phyloP scores from a whole-genome alignment of 1,140 invertebrate genomes.

The Bursaphelenchus mucronatus region DNA sequence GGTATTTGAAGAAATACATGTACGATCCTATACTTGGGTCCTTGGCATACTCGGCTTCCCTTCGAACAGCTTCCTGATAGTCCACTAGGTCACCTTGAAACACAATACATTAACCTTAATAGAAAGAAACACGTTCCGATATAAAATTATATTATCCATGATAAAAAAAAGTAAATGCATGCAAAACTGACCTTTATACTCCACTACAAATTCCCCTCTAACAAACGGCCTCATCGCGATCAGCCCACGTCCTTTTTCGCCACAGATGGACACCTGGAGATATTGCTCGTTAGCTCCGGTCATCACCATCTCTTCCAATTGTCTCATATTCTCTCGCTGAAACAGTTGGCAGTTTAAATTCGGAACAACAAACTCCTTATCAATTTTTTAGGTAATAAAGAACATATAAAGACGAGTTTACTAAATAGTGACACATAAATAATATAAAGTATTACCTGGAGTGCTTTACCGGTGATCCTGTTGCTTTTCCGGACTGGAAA shows the following conservation, averaged over 20 bases:
- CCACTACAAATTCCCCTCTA: conserved; percentile 42
- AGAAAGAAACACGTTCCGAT: not conserved
- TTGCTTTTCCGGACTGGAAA: conserved; percentile 44
- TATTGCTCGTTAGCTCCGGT: conserved; percentile 34
- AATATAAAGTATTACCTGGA: conserved; percentile 34
- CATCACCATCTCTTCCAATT: conserved; percentile 28
- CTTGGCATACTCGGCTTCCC: conserved; percentile 78
- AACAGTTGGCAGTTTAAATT: conserved; percentile 11
- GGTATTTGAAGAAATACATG: conserved; percentile 97
- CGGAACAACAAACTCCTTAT: not conserved
- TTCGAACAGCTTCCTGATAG: conserved; percentile 73
- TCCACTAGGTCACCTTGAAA: conserved; percentile 78
- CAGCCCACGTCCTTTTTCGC: conserved; percentile 39
- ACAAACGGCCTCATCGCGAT: conserved; percentile 24
- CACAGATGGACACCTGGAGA: conserved; percentile 30
- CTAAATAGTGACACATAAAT: conserved; percentile 20
- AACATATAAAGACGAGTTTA: not conserved
- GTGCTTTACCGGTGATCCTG: conserved; percentile 34
- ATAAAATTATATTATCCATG: not conserved
- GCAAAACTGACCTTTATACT: conserved; percentile 45
- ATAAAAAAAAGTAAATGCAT: not conserved
- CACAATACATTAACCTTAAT: not conserved
- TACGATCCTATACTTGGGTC: conserved; percentile 88
- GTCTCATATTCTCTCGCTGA: conserved; percentile 35
- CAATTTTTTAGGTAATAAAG: conserved; percentile 2